A percentile compares a stretch with the other conserved stretches of the same genome.
These are phyloP conservation scores for Vanessa atalanta DNA, from an alignment of 1,140 invertebrate species.

Conservation along the genomic window DNA sequence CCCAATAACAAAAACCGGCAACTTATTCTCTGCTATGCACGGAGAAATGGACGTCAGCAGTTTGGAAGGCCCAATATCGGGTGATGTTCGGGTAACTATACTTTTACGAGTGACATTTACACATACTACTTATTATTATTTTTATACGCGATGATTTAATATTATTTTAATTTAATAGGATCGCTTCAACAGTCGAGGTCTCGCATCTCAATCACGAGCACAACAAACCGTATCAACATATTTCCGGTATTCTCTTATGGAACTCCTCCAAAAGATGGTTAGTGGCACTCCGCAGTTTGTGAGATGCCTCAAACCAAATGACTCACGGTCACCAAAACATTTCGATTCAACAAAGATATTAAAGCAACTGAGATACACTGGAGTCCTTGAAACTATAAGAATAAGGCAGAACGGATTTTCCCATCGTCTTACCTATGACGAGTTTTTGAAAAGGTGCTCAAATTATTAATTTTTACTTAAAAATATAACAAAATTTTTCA, in stretches of 20 bases:
- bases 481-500: neutral
- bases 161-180: slow-evolving; percentile 48
- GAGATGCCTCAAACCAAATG: slow-evolving; percentile 92
- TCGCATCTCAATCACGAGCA: slow-evolving; percentile 90
- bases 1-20: slow-evolving; percentile 90
- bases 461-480: neutral
- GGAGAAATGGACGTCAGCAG: slow-evolving; percentile 78
- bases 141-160: neutral
- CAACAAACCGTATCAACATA: slow-evolving; percentile 93
- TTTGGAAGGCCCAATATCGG: slow-evolving; percentile 66
- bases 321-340: slow-evolving; percentile 84
- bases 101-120: no score
- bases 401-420: slow-evolving; percentile 92
- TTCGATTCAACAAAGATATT: slow-evolving; percentile 88
- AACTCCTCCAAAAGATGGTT: slow-evolving; percentile 92
- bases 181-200: slow-evolving; percentile 82
- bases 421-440: slow-evolving; percentile 88
- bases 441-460: slow-evolving; percentile 88
- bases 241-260: slow-evolving; percentile 92
- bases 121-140: neutral
- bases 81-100: slow-evolving; percentile 59
- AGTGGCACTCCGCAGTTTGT: slow-evolving; percentile 90
- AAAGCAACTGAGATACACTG: slow-evolving; percentile 89
- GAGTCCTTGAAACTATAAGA: slow-evolving; percentile 90
- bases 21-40: slow-evolving; percentile 84